Base-by-base conservation (phyloP, 2,888 invertebrate species). In the Sympetrum striolatum region DNA sequence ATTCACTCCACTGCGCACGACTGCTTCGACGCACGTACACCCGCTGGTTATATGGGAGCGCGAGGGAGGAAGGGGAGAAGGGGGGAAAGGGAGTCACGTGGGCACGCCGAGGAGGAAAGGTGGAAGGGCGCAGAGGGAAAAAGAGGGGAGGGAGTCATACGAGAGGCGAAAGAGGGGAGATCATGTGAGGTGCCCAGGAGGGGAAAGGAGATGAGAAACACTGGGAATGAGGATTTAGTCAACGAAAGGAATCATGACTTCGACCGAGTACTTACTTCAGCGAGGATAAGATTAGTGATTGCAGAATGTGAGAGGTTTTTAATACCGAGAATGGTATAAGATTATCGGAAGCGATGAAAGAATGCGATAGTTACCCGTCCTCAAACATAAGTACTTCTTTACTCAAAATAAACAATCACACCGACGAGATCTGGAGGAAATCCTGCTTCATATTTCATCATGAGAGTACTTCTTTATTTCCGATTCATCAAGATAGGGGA, bases 1-100 rank as follows among this genome's bases (percentile, higher is more conserved):
- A 86, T 86, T 37, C 86, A 86, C 60, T 60, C 60, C 60, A 37
- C 86, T 86, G 86, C 86, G 86, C 86, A 86, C 86, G 86, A 86
- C 86, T 86, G 86, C 86, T 60, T 60, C 86, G 64, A 58, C 86
- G 60, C 86, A 86, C 86, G 86, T 86, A 60, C 35, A 22, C 22
- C 60, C 35, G 60, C 86, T 86, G n/a, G 86, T 86, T 86, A 86
- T 86, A 86, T 86, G 60, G 60, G 37, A 37, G 60, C 35, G 37
- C 37, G 86, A 31, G 60, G 60, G n/a, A 37, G 39, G 60, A 58
- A 53, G 81, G 81, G 48, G 44, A 44, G 8, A 44, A n/a, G 48
- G 31, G 80, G 39, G 44, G 80, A 39, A 37, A 80, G 39, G 39
- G 25, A 35, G 86, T 86, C 86, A 86, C 86, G 86, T 86, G 86